Evolutionary conservation across 1,140 invertebrate species (phyloP), one percentile per base, ranked within the genome.

Genomic region (Nephotettix cincticeps): DNA sequence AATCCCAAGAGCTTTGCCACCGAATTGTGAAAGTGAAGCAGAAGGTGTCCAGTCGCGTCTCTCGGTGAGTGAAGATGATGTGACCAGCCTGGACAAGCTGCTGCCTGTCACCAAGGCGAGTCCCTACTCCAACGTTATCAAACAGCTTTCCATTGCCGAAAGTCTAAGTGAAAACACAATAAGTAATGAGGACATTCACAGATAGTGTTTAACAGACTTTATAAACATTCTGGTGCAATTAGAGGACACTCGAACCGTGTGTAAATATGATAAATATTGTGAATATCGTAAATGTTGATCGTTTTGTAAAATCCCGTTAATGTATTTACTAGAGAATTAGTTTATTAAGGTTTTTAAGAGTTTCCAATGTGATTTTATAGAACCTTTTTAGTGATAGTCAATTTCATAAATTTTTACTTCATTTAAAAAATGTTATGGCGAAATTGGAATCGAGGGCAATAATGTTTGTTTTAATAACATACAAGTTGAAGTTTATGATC

Each of bases 1-100:
- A 77, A 76, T 84, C 51, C 82, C 83, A 11, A 72, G 77, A 25
- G 51, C 68, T 19, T 36, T 68, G n/a, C 63, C 56, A 67, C 68
- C 56, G 19, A 51, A 21, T 54, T 21, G 23, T 4, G 2, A n/a
- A 23, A 1, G 1, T 2, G 9, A 32, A 13, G 9, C 21, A 9
- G 65, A 47, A 14, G 27, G 2, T 14, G n/a, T n/a, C n/a, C 40
- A 21, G 9, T 21, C 56, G 1, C 13, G 27, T 3, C 43, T 17
- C 17, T 11, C 56, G 25, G 36, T 43, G 17, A 45, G 19, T 14
- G 71, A 73, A 19, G 71, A 75, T 13, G 72, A 74, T 3, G 30
- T 70, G 23, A 72, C 74, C 21, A 74, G 74, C 54, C 40, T 75
- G 11, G 72, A 75, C 21, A 71, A 73, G 51, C 65, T 75, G 43